Conservation (phyloP, 2,888 invertebrate species). For the Tholera decimalis region DNA sequence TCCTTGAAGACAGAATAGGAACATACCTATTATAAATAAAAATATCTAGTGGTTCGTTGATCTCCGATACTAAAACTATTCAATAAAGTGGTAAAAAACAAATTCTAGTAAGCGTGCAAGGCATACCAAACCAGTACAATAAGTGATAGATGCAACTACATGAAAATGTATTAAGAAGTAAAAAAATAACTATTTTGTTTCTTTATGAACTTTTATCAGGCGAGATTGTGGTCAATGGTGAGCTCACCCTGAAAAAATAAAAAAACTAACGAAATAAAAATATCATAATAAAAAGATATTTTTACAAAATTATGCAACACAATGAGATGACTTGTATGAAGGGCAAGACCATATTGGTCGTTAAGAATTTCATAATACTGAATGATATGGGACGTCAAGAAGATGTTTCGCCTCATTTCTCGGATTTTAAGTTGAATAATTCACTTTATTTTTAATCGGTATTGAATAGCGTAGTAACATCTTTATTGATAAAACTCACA, state of each 20-base stretch:
- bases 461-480: slow-evolving; percentile 35
- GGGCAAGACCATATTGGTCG: slow-evolving; percentile 53
- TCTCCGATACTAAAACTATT: no score
- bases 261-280: no score
- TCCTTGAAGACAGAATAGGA: no score
- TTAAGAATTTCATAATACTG: slow-evolving; percentile 48
- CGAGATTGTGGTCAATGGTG: no score
- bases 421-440: slow-evolving; percentile 28
- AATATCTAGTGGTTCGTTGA: background rate
- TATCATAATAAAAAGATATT: slow-evolving; percentile 14
- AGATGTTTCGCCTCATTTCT: slow-evolving; percentile 29
- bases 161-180: background rate
- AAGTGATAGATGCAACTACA: background rate
- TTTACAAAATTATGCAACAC: slow-evolving; percentile 38
- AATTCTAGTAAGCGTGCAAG: background rate
- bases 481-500: background rate
- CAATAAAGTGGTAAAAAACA: background rate
- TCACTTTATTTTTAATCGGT: slow-evolving; percentile 40
- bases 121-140: background rate
- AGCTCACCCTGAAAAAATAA: background rate
- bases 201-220: no score
- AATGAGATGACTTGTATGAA: slow-evolving; percentile 21
- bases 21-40: background rate
- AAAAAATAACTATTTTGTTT: no score
- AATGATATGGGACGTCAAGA: slow-evolving; percentile 38